A percentile compares a stretch with the other conserved stretches of the same genome.
phyloP scores from a whole-genome alignment of 2,888 invertebrate genomes.

The Aphidius colemani region DNA sequence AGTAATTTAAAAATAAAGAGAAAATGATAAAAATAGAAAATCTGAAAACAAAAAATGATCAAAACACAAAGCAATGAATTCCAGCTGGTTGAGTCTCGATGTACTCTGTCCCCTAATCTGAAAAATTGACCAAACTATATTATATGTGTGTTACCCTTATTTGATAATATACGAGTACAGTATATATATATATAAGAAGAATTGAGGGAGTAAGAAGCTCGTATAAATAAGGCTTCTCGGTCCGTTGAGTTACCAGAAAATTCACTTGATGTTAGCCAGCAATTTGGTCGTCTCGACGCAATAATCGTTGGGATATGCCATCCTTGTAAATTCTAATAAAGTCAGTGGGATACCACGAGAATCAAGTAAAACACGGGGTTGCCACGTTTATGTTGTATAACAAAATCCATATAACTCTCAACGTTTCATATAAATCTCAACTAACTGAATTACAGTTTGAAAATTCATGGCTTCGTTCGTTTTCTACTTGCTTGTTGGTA shows the following conservation, averaged over 20 bases:
- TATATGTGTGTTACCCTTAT: too few relatives aligned
- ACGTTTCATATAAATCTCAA: constrained; percentile 51
- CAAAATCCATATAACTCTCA: too few relatives aligned
- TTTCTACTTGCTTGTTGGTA: neutral
- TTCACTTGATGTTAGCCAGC: constrained; percentile 31
- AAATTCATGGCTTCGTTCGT: too few relatives aligned
- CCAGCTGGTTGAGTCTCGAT: constrained; percentile 54
- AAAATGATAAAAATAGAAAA: neutral
- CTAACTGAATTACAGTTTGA: constrained; percentile 56
- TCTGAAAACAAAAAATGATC: constrained; percentile 33
- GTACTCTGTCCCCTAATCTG: constrained; percentile 36
- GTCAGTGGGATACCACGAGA: constrained; percentile 32
- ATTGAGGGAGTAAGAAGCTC: constrained; percentile 20
- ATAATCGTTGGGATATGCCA: constrained; percentile 33
- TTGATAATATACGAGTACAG: neutral
- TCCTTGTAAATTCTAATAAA: constrained; percentile 60
- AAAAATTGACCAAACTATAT: constrained; percentile 22
- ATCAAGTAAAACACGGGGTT: constrained; percentile 9
- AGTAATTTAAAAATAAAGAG: constrained; percentile 6
- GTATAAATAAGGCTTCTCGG: constrained; percentile 51
- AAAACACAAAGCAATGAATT: constrained; percentile 57
- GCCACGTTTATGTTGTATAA: constrained; percentile 7
- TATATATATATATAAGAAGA: neutral
- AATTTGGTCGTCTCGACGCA: constrained; percentile 53
- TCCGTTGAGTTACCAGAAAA: constrained; percentile 16